These are phyloP conservation scores for Cryptotermes secundus DNA, from an alignment of 1,140 invertebrate species.

Conservation along the genomic window DNA sequence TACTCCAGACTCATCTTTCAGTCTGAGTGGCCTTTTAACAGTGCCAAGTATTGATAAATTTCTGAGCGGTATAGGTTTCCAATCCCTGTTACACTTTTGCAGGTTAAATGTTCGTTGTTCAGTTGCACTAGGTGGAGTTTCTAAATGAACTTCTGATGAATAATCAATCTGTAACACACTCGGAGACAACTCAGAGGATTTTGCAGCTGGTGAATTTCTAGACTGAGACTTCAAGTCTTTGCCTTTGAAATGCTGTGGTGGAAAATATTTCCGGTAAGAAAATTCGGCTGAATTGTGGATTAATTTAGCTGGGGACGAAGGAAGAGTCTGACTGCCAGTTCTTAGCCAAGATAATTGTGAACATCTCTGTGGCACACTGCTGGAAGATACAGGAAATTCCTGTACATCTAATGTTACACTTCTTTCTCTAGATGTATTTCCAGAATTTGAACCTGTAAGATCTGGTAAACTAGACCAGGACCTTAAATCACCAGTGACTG, in stretches of 20 bases:
- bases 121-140: neutral
- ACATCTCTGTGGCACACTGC: neutral
- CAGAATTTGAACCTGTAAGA: neutral
- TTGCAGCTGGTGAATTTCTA: neutral
- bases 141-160: neutral
- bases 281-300: neutral
- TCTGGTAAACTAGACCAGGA: neutral
- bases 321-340: neutral
- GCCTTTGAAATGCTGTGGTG: neutral
- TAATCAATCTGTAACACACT: constrained; percentile 43
- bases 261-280: neutral
- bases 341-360: neutral
- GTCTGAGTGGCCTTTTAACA: neutral
- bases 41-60: neutral
- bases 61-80: neutral
- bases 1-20: neutral
- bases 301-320: neutral
- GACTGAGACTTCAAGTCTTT: neutral
- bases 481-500: neutral
- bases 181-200: constrained; percentile 39
- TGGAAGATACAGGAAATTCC: neutral
- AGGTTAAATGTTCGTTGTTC: neutral
- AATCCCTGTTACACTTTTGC: neutral
- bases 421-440: neutral
- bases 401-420: neutral